Evolutionary conservation across 1,140 invertebrate genomes (phyloP), one percentile per base, ranked within the genome.

Genomic region (Lethrus apterus): DNA sequence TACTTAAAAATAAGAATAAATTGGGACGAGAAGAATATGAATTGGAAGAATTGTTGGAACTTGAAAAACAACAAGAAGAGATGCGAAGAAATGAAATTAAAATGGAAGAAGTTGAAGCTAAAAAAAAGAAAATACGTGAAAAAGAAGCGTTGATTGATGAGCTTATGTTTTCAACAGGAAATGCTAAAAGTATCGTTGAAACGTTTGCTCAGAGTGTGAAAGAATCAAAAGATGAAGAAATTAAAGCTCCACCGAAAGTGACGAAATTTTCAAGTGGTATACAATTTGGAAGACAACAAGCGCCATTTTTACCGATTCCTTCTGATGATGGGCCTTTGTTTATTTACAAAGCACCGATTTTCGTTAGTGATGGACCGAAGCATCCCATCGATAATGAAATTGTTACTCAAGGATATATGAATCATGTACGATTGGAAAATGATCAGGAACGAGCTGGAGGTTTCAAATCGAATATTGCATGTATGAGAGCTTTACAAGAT

Each of bases 91-190:
- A 78, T 50, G 81, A 86, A 61, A 60, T 81, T 4, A 61, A 72
- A 0, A 42, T 55, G 24, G 70, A 80, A 56, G 85, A 90, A 58
- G 63, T 76, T 4, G 84, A 92, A 63, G 76, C 83, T 7, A 91
- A 91, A 57, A 84, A 80, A 58, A 80, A 81, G 33, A 93, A 92
- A 65, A 79, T 86, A 18, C 76, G 83, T 34, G 81, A 88, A 34
- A 92, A 93, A 64, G 89, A 95, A 65, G 86, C 86, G 1, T 69
- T 96, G 0, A 93, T 96, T 52, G 91, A 96, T 70, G 90, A 95
- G 62, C 70, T 97, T 2, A 95, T 93, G 83, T 93, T 88, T 68
- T 92, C 90, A 5, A 86, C 91, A 55, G 80, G 78, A 15, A 80
- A 93, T 69, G 92, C 91, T 0, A 82, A 85, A 45, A 81, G 85